Conservation (phyloP, 2,888 invertebrate genomes). For the Calameuta pallipes region DNA sequence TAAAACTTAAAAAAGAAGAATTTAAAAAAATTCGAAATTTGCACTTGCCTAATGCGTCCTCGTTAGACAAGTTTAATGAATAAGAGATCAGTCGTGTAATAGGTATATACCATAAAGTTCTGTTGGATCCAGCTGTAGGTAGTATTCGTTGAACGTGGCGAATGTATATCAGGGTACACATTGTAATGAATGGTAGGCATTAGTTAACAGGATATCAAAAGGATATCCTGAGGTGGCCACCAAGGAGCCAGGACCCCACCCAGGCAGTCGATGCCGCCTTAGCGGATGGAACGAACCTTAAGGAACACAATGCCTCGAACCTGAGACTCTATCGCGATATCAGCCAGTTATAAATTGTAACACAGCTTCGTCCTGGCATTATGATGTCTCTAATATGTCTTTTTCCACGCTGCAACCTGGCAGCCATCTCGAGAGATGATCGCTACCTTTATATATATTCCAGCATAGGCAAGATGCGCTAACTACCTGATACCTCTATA, state of each 20-base stretch:
- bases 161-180: constrained; percentile 29
- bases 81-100: not conserved
- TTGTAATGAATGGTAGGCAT: constrained; percentile 64
- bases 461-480: not conserved
- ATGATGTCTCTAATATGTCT: constrained; percentile 67
- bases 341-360: constrained; percentile 66
- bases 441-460: not conserved
- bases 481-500: not conserved
- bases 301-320: constrained; percentile 64
- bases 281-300: constrained; percentile 29
- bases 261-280: constrained; percentile 54
- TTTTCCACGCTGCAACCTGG: constrained; percentile 49
- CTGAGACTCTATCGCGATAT: constrained; percentile 66
- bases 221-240: constrained; percentile 64
- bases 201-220: constrained; percentile 67
- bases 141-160: not conserved
- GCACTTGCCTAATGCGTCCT: not conserved
- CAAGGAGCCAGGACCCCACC: constrained; percentile 62
- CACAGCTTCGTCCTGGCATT: constrained; percentile 65
- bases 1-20: not conserved
- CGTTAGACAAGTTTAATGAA: not conserved
- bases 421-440: constrained; percentile 2
- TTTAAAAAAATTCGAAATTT: not conserved
- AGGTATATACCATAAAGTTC: not conserved
- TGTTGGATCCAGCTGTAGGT: not conserved